Percentiles rank a stretch among this genome's conserved stretches.
phyloP scores from a whole-genome alignment of 2,797 vertebrate genomes.

The Diplodus puntazzo region DNA sequence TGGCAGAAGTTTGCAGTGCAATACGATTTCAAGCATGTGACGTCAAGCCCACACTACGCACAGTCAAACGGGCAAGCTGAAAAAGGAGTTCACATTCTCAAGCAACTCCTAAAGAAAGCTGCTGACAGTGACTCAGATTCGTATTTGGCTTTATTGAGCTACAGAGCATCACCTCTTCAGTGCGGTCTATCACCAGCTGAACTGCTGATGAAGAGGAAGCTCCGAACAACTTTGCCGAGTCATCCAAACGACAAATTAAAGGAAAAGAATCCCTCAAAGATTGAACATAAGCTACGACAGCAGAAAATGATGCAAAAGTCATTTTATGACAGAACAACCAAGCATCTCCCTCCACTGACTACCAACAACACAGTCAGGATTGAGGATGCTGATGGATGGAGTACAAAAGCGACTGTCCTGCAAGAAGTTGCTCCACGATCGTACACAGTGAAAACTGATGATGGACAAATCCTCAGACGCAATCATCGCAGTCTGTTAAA shows the following conservation, averaged over 20 bases:
- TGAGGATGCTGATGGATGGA: constrained; percentile 22
- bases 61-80: constrained; percentile 55
- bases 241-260: not conserved
- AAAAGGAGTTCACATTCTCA: constrained; percentile 55
- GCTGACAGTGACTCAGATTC: constrained; percentile 42
- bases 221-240: constrained; percentile 24
- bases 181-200: constrained; percentile 40
- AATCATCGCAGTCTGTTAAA: constrained; percentile 16
- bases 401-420: constrained; percentile 16
- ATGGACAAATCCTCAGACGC: constrained; percentile 16
- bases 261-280: not conserved
- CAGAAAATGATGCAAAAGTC: constrained; percentile 14
- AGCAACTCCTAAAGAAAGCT: constrained; percentile 44
- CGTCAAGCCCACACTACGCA: constrained; percentile 42
- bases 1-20: no score
- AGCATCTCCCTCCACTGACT: constrained; percentile 2
- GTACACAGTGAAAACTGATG: constrained; percentile 8
- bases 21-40: constrained; percentile 56
- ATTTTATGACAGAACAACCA: constrained; percentile 22
- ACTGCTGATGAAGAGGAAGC: constrained; percentile 35
- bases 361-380: constrained; percentile 3
- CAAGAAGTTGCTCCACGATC: constrained; percentile 22
- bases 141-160: constrained; percentile 41
- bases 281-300: not conserved
- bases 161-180: constrained; percentile 37